Percentiles rank a stretch among this genome's conserved stretches.
Conservation (phyloP, 2,888 invertebrate genomes). For the Caradrina kadenii region DNA sequence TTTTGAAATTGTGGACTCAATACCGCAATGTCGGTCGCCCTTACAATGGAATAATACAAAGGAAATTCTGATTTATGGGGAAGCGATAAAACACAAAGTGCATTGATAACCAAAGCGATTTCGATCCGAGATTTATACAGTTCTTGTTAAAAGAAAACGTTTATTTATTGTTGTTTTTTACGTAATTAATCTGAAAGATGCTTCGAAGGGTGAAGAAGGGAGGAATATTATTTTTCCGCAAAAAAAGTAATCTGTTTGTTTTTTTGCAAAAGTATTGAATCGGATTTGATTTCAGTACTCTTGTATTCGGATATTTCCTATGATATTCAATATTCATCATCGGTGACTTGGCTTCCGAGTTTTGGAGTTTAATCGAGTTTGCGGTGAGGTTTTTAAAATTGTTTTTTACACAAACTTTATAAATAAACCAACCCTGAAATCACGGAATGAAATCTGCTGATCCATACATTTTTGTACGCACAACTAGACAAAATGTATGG, state of each 20-base stretch:
- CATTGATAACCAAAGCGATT: slow-evolving; percentile 28
- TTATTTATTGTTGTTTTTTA: slow-evolving; percentile 50
- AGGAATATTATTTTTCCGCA: not conserved
- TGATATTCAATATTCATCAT: slow-evolving; percentile 19
- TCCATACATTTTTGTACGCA: no score
- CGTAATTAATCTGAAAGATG: slow-evolving; percentile 39
- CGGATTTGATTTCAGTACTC: slow-evolving; percentile 32
- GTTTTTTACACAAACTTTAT: not conserved
- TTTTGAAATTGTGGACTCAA: slow-evolving; percentile 18
- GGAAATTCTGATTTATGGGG: slow-evolving; percentile 44
- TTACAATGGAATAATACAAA: slow-evolving; percentile 47
- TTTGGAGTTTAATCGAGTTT: not conserved
- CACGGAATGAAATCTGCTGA: no score
- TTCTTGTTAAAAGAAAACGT: slow-evolving; percentile 19
- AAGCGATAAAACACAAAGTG: slow-evolving; percentile 47
- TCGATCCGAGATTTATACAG: slow-evolving; percentile 35
- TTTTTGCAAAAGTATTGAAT: not conserved
- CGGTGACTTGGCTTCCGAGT: not conserved
- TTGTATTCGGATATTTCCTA: slow-evolving; percentile 20
- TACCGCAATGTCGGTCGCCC: slow-evolving; percentile 24
- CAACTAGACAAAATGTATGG: no score
- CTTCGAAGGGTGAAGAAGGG: slow-evolving; percentile 8
- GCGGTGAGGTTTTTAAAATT: not conserved
- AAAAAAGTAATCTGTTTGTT: slow-evolving; percentile 6
- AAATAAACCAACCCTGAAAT: no score